These are phyloP conservation scores for Phaethornis superciliosus DNA, from an alignment of 2,113 vertebrate species.

Conservation along the genomic window DNA sequence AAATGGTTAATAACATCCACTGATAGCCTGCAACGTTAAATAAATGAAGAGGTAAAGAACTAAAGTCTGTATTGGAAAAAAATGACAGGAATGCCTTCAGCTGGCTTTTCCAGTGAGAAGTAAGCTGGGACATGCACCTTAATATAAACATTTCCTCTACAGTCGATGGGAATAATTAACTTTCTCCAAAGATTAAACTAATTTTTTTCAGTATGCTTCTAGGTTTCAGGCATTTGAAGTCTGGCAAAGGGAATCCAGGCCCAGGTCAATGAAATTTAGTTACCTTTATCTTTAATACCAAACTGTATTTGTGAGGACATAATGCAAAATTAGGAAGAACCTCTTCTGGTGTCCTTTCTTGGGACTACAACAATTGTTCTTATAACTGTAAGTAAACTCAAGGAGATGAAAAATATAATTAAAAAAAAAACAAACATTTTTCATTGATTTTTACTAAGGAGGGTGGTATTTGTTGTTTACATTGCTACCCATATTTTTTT, in stretches of 20 bases:
- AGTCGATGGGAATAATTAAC: not conserved
- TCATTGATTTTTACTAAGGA: not conserved
- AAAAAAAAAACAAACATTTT: not conserved
- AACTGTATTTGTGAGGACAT: not conserved
- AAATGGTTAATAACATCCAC: not conserved
- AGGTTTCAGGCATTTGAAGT: not conserved
- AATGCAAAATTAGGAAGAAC: not conserved
- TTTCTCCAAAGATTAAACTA: not conserved
- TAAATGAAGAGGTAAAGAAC: not conserved
- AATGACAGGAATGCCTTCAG: not conserved
- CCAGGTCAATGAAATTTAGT: not conserved
- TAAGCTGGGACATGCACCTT: not conserved
- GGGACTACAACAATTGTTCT: not conserved
- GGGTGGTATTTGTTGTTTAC: constrained; percentile 11
- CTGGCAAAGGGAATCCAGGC: not conserved
- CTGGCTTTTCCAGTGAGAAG: not conserved
- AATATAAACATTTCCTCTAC: not conserved
- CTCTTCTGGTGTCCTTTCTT: not conserved
- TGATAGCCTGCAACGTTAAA: not conserved
- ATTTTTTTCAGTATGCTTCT: not conserved
- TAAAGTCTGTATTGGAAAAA: not conserved
- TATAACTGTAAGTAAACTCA: not conserved
- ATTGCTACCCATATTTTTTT: not conserved
- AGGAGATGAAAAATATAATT: not conserved
- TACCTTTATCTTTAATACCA: not conserved